A percentile compares a stretch with the other conserved stretches of the same genome.
Conservation (phyloP, 2,888 invertebrate genomes). For the Sceliomorpha sp. region DNA sequence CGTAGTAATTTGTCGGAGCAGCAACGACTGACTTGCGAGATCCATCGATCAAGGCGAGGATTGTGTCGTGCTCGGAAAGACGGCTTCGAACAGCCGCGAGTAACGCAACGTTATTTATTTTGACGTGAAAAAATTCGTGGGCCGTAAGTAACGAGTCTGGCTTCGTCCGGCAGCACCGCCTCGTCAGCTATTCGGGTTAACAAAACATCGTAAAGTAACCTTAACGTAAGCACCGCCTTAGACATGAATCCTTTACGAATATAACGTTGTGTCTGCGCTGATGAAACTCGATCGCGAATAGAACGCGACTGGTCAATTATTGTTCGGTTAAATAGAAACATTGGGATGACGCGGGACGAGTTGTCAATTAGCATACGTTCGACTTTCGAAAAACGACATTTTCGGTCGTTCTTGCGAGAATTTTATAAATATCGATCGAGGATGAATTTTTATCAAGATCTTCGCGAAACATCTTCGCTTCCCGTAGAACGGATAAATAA, state of each 20-base stretch:
- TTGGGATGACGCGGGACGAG: too few species aligned
- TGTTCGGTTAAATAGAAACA: too few species aligned
- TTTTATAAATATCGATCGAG: too few species aligned
- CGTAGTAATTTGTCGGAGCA: constrained; percentile 6
- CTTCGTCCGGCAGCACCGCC: constrained; percentile 40
- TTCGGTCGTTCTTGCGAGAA: too few species aligned
- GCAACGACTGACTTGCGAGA: not conserved
- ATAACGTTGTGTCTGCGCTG: too few species aligned
- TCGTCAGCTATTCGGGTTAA: constrained; percentile 66
- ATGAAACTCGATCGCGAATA: constrained; percentile 42
- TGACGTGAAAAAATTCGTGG: constrained; percentile 44
- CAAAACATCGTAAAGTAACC: constrained; percentile 72
- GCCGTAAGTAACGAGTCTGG: constrained; percentile 57
- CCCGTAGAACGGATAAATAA: too few species aligned
- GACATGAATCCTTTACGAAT: constrained; percentile 32
- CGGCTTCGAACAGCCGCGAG: constrained; percentile 2
- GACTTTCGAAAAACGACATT: too few species aligned
- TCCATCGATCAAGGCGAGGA: constrained; percentile 13
- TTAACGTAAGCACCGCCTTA: constrained; percentile 63
- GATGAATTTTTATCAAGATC: too few species aligned
- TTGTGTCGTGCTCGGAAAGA: constrained; percentile 15
- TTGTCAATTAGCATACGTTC: too few species aligned
- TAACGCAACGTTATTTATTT: constrained; percentile 33
- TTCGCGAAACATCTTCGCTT: too few species aligned
- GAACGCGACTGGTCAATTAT: constrained; percentile 35